Conservation (phyloP, 2,888 invertebrate species). For the Limnephilus lunatus region DNA sequence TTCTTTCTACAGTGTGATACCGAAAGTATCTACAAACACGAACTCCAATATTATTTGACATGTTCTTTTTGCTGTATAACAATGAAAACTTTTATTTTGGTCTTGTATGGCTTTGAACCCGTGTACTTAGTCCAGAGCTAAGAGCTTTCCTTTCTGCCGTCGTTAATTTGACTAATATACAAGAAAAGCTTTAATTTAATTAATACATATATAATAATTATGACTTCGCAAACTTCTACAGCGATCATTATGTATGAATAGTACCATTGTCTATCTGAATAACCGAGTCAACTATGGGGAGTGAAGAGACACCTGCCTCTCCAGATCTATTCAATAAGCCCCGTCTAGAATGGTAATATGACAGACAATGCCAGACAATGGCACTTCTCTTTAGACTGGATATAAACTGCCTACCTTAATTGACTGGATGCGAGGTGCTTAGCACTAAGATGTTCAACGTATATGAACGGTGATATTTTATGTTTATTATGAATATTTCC, state of each 20-base stretch:
- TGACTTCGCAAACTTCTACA: not conserved
- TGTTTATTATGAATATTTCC: not conserved
- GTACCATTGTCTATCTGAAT: not conserved
- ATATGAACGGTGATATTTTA: not conserved
- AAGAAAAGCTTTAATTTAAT: not conserved
- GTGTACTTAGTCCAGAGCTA: not conserved
- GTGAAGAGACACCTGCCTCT: constrained; percentile 19
- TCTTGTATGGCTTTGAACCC: no score
- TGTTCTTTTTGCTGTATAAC: no score
- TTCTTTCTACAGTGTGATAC: no score
- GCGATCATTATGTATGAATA: not conserved
- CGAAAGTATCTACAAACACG: no score
- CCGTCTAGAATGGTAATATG: not conserved
- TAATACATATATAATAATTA: not conserved
- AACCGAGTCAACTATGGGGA: not conserved
- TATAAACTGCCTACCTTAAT: constrained; percentile 14
- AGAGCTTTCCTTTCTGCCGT: not conserved
- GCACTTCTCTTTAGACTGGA: constrained; percentile 20
- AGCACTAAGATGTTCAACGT: not conserved
- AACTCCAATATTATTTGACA: no score
- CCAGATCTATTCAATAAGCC: constrained; percentile 22
- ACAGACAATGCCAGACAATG: constrained; percentile 14
- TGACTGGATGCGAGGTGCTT: not conserved
- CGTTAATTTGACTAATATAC: not conserved
- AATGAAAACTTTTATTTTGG: no score